Evolutionary conservation across 2,888 invertebrate species (phyloP).

Genomic region (Trachelus tabidus): DNA sequence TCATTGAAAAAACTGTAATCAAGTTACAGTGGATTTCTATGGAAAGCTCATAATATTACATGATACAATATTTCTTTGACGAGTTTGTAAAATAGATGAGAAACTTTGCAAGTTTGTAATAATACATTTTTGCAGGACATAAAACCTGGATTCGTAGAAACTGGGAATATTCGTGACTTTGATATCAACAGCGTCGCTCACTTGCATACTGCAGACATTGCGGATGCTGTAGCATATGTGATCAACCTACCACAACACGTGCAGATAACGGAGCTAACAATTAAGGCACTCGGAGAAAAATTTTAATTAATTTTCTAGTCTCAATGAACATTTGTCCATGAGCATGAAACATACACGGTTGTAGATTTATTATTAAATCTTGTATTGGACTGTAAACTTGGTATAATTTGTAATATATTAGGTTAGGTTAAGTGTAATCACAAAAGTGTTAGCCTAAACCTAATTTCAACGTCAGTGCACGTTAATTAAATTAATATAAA

Average conservation of each 20-base stretch:
- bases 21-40: too few species aligned
- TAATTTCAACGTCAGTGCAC: too few species aligned
- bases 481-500: too few species aligned
- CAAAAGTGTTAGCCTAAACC: too few species aligned
- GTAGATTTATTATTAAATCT: too few species aligned
- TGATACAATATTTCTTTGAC: conserved; percentile 5
- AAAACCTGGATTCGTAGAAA: conserved; percentile 73
- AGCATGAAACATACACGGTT: too few species aligned
- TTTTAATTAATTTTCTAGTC: neutral
- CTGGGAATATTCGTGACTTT: conserved; percentile 61
- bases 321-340: too few species aligned
- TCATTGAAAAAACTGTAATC: too few species aligned
- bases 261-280: conserved; percentile 43
- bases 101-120: neutral
- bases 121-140: conserved; percentile 67
- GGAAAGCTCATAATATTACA: neutral
- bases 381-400: too few species aligned
- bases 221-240: conserved; percentile 60
- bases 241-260: conserved; percentile 59
- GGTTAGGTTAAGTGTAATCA: too few species aligned
- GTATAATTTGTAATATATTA: too few species aligned
- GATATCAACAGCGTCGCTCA: neutral
- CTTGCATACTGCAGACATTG: conserved; percentile 62
- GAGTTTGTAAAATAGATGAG: neutral
- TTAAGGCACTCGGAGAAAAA: conserved; percentile 35